Evolutionary conservation across 1,140 invertebrate species (phyloP).

Genomic region (Aphelenchoides fujianensis): DNA sequence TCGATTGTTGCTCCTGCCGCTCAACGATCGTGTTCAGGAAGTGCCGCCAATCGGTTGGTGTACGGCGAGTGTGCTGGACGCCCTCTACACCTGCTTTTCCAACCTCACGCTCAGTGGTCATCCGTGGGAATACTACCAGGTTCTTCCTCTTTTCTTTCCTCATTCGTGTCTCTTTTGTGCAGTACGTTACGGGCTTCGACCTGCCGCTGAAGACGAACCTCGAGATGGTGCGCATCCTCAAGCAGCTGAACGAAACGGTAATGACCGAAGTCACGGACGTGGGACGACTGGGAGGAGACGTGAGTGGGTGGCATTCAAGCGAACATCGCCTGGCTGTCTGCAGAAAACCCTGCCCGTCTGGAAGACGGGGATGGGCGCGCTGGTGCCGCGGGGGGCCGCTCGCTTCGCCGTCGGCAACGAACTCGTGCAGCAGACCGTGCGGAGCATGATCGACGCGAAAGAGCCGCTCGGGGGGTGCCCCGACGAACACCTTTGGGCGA

Average conservation of each 20-base stretch:
- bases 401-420: background rate
- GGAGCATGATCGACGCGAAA: background rate
- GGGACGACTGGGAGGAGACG: background rate
- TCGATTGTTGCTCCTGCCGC: background rate
- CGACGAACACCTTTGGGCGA: background rate
- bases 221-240: constrained; percentile 38
- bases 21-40: background rate
- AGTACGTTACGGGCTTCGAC: constrained; percentile 35
- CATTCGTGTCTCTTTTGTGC: background rate
- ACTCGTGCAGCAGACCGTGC: background rate
- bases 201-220: constrained; percentile 38
- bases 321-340: constrained; percentile 1
- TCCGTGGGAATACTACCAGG: constrained; percentile 12
- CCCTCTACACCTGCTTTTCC: background rate
- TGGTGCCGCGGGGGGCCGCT: background rate
- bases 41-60: background rate
- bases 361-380: background rate
- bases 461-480: background rate
- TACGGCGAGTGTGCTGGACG: background rate
- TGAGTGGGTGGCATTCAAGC: background rate
- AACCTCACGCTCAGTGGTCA: background rate
- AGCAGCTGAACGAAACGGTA: constrained; percentile 32
- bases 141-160: background rate
- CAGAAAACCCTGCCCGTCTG: background rate
- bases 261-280: background rate